Conservation (phyloP, 2,113 vertebrate species). For the Caloenas nicobarica region DNA sequence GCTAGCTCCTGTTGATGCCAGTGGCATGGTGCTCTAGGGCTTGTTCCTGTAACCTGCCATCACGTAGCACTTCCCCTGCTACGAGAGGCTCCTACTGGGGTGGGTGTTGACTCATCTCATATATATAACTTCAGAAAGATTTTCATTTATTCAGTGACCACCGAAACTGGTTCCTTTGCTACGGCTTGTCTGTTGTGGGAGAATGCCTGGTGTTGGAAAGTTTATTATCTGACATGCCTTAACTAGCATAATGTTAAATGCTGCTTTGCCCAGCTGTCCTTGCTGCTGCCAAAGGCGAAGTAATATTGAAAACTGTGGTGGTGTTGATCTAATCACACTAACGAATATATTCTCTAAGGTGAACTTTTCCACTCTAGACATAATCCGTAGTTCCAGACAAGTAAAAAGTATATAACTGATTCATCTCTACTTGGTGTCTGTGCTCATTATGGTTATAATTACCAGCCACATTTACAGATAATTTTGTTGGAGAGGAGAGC, state of each 20-base stretch:
- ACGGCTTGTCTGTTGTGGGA: conserved; percentile 40
- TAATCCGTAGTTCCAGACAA: conserved; percentile 10
- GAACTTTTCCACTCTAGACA: conserved; percentile 40
- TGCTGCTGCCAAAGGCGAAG: conserved; percentile 50
- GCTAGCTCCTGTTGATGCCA: not conserved
- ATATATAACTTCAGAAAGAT: not conserved
- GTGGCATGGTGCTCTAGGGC: not conserved
- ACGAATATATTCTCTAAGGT: not conserved
- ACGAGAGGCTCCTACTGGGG: not conserved
- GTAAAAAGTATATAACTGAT: not conserved
- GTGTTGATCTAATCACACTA: conserved; percentile 47
- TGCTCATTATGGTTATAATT: not conserved
- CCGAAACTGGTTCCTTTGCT: conserved; percentile 18
- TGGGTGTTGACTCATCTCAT: not conserved
- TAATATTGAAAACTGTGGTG: conserved; percentile 22
- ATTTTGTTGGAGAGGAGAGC: not conserved
- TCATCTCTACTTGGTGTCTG: not conserved
- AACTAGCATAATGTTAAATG: not conserved
- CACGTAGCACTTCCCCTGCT: not conserved
- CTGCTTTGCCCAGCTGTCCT: conserved; percentile 55
- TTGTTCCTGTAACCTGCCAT: not conserved
- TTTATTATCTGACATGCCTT: conserved; percentile 2
- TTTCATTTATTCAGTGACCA: not conserved
- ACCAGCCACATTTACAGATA: not conserved
- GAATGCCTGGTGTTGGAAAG: not conserved